These are phyloP conservation scores for Drosophila lacertosa DNA, from an alignment of 1,140 invertebrate species.

Conservation along the genomic window DNA sequence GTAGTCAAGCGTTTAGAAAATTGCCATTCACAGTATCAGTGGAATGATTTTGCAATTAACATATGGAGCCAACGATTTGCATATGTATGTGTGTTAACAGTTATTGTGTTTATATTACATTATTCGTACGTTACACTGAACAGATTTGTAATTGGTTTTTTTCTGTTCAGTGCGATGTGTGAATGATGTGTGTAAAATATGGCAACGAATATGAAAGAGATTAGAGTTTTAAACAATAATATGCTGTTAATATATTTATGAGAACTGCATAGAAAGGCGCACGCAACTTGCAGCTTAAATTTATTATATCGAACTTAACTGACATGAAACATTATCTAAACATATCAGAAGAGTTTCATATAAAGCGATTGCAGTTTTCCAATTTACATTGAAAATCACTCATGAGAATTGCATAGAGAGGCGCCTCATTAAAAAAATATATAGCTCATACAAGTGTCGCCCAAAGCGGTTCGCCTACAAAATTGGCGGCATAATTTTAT, in stretches of 20 bases:
- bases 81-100: background rate
- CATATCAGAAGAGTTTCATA: too few relatives aligned
- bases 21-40: constrained; percentile 2
- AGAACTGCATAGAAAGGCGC: too few relatives aligned
- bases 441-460: constrained; percentile 53
- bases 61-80: too few relatives aligned
- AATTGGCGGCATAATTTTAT: constrained; percentile 35
- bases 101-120: background rate
- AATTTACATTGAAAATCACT: too few relatives aligned
- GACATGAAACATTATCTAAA: too few relatives aligned
- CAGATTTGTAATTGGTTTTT: background rate
- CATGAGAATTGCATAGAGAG: background rate
- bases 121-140: constrained; percentile 18
- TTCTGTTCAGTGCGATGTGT: constrained; percentile 15
- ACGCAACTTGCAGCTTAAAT: too few relatives aligned
- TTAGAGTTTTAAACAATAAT: too few relatives aligned
- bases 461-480: background rate
- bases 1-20: constrained; percentile 6
- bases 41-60: background rate
- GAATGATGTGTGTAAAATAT: constrained; percentile 10
- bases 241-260: too few relatives aligned
- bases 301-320: too few relatives aligned
- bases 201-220: too few relatives aligned
- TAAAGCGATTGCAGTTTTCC: too few relatives aligned
- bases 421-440: background rate